A percentile compares a stretch with the other conserved stretches of the same genome.
Conservation (phyloP, 2,888 invertebrate genomes). For the Neoaliturus tenellus region DNA sequence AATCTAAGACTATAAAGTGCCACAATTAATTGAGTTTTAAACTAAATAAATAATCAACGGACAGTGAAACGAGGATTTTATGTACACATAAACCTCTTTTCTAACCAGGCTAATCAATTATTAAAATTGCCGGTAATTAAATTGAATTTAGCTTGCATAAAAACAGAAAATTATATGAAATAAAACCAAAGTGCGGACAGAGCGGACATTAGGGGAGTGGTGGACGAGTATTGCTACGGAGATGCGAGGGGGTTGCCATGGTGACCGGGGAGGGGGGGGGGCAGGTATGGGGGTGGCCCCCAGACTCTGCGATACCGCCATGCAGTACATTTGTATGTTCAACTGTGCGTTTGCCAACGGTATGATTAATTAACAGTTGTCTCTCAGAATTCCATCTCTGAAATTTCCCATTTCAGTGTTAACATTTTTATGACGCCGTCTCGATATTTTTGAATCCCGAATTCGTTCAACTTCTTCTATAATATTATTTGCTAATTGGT, state of each 20-base stretch:
- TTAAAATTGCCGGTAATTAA: no score
- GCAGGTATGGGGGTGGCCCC: background rate
- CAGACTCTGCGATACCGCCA: background rate
- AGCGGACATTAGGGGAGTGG: background rate
- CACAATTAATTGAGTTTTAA: no score
- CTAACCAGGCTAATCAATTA: no score
- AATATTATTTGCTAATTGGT: no score
- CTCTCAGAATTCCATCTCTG: background rate
- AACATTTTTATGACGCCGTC: no score
- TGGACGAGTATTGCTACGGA: slow-evolving; percentile 4
- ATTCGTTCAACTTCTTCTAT: no score
- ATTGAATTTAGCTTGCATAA: no score
- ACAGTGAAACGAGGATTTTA: no score
- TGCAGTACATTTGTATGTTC: slow-evolving; percentile 24
- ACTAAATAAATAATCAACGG: no score
- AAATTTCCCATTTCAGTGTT: background rate
- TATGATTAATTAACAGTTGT: background rate
- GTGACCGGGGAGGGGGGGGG: background rate
- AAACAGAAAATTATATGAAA: background rate
- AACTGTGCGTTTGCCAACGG: background rate
- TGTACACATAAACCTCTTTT: no score
- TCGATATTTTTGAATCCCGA: no score
- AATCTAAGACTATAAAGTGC: no score
- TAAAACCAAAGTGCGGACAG: slow-evolving; percentile 4
- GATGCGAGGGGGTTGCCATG: slow-evolving; percentile 10